A percentile compares a stretch with the other conserved stretches of the same genome.
These are phyloP conservation scores for Pseudoips prasinana DNA, from an alignment of 2,888 invertebrate species.

Conservation along the genomic window DNA sequence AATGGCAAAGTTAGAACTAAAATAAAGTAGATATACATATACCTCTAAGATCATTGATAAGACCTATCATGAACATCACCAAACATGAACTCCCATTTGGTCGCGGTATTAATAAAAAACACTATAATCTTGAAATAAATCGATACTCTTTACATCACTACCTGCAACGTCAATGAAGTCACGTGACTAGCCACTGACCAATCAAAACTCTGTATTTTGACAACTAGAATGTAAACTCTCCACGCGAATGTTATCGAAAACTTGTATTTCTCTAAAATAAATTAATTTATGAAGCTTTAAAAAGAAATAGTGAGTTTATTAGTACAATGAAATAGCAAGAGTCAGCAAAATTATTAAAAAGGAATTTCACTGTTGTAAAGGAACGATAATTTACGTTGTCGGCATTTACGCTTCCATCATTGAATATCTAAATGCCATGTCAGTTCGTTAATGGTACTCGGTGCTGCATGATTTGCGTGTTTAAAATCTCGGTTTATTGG, in stretches of 20 bases:
- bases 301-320: conserved; percentile 59
- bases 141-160: conserved; percentile 36
- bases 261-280: conserved; percentile 51
- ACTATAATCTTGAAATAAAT: too few species aligned
- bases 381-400: conserved; percentile 45
- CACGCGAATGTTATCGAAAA: conserved; percentile 54
- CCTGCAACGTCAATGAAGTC: conserved; percentile 54
- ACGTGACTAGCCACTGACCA: conserved; percentile 54
- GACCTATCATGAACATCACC: too few species aligned
- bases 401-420: conserved; percentile 55
- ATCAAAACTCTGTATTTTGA: conserved; percentile 39
- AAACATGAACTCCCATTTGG: too few species aligned
- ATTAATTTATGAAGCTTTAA: conserved; percentile 52
- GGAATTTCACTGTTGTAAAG: conserved; percentile 20
- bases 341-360: conserved; percentile 16
- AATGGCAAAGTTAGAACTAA: too few species aligned
- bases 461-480: conserved; percentile 68
- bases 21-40: too few species aligned
- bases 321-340: conserved; percentile 8
- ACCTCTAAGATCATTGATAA: too few species aligned
- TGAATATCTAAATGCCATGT: conserved; percentile 62
- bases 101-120: too few species aligned
- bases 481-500: conserved; percentile 54
- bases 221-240: conserved; percentile 56
- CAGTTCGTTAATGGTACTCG: conserved; percentile 68